Evolutionary conservation across 2,797 vertebrate species (phyloP), one percentile per base, ranked within the genome.

Genomic region (Lepilemur septentrionalis): DNA sequence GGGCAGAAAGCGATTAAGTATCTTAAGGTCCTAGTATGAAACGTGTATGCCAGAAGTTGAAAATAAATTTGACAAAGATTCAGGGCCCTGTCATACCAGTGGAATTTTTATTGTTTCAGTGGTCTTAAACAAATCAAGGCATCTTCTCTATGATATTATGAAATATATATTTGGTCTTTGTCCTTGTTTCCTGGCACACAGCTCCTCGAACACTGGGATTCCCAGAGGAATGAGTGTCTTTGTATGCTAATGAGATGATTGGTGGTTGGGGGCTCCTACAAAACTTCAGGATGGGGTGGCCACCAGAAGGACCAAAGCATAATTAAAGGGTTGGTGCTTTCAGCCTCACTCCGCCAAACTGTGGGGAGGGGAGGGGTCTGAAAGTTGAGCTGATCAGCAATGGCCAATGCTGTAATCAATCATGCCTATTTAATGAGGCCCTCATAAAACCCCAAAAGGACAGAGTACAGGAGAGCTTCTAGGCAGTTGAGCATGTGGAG

Each of bases 21-120:
- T 46, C 9, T 35, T 41, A 35, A 35, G 15, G 17, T 65, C 30
- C 14, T 61, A 76, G 4, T 70, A 41, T 17, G 57, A 69, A 18
- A 65, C 50, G 14, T 23, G 2, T 25, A 63, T 25, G 48, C 6
- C 41, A 72, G 48, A 94, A 86, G 32, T 57, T 93, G 55, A 43
- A 91, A 46, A 76, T 22, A 41, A 82, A 73, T 5, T 55, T 91
- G 4, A 55, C 23, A 92, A 85, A 61, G 50, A 22, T 61, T 57
- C 23, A 38, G 25, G 6, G 0, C 15, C 7, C 8, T 61, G 46
- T 89, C 5, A 22, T 11, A 55, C 43, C 25, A 41, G 18, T 38
- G 5, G 7, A 86, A 69, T 72, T 83, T 79, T 79, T 41, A 50
- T 14, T 57, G 8, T 28, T 46, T 20, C 52, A 38, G 10, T 86